These are phyloP conservation scores for Cyprinodon tularosa DNA, from an alignment of 2,113 vertebrate genomes.

Conservation along the genomic window DNA sequence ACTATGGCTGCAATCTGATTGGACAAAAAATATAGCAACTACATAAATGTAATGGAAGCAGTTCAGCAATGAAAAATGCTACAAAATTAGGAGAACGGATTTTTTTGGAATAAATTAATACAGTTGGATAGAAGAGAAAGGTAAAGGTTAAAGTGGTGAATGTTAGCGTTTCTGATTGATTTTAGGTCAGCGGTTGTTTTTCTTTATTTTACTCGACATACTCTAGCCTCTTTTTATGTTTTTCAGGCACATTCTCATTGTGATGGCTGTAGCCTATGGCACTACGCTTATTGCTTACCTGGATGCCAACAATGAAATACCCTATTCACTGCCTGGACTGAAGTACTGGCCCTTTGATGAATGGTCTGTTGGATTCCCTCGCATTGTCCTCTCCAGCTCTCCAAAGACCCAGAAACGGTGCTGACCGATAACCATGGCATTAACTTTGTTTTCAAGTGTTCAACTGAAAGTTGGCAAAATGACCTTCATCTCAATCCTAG, in stretches of 20 bases:
- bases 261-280: conserved; percentile 84
- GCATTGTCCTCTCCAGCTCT: conserved; percentile 74
- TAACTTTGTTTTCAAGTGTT: conserved; percentile 7
- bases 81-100: too few species aligned
- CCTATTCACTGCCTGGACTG: conserved; percentile 81
- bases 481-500: not conserved
- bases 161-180: too few species aligned
- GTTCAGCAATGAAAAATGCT: too few species aligned
- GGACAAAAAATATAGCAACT: too few species aligned
- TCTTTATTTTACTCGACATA: not conserved
- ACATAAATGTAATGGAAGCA: too few species aligned
- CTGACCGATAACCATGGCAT: conserved; percentile 44
- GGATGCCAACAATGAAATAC: conserved; percentile 84
- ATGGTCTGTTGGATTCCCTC: conserved; percentile 86
- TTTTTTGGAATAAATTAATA: too few species aligned
- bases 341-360: conserved; percentile 89
- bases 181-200: too few species aligned
- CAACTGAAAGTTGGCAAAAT: not conserved
- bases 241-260: conserved; percentile 92
- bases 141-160: too few species aligned
- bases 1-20: too few species aligned
- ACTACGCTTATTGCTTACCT: conserved; percentile 85
- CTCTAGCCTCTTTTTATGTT: accelerated
- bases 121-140: too few species aligned
- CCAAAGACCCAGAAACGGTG: conserved; percentile 78